Conservation (phyloP, 2,797 vertebrate species). For the Chaetophractus vellerosus region DNA sequence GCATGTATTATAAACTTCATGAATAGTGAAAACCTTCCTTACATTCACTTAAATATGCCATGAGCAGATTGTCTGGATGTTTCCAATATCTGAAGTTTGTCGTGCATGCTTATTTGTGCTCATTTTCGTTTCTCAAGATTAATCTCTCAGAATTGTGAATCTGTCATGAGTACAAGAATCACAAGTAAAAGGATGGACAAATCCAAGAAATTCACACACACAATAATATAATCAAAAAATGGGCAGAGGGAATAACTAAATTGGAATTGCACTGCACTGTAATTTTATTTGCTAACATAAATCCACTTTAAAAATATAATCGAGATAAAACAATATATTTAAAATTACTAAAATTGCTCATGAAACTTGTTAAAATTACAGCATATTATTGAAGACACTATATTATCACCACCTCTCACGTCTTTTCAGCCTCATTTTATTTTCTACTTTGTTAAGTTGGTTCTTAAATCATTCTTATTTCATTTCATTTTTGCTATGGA, state of each 20-base stretch:
- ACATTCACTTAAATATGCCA: neutral
- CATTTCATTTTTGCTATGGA: neutral
- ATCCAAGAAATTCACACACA: neutral
- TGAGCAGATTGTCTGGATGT: neutral
- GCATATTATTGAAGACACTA: neutral
- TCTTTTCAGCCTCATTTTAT: neutral
- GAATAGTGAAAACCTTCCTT: neutral
- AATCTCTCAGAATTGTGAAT: neutral
- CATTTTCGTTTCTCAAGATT: neutral
- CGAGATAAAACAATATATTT: neutral
- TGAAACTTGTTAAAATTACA: neutral
- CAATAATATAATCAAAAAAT: neutral
- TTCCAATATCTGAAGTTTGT: neutral
- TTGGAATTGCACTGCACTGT: neutral
- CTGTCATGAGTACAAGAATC: neutral
- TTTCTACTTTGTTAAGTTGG: neutral
- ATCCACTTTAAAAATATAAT: slow-evolving; percentile 1
- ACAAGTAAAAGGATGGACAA: neutral
- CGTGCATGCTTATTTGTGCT: neutral
- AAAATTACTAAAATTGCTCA: neutral
- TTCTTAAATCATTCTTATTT: neutral
- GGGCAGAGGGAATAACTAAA: neutral
- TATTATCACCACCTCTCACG: neutral
- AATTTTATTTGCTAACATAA: neutral
- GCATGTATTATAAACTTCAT: neutral